These are phyloP conservation scores for Ceramica pisi DNA, from an alignment of 2,888 invertebrate genomes.

Conservation along the genomic window DNA sequence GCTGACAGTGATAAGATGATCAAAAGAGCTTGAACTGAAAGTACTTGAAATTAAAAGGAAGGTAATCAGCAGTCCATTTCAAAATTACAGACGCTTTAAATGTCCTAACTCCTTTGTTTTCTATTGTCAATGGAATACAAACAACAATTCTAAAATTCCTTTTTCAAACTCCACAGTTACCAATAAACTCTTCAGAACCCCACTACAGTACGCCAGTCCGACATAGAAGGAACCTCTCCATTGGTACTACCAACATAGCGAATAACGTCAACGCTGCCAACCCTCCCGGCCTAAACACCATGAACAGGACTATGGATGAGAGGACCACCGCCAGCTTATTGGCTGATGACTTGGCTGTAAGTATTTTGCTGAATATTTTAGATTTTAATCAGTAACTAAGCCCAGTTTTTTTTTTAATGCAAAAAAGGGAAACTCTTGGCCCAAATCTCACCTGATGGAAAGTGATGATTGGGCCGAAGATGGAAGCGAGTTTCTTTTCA, in stretches of 20 bases:
- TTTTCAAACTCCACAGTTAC: conserved; percentile 68
- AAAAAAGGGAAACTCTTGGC: no score
- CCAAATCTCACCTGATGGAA: no score
- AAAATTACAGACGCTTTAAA: conserved; percentile 3
- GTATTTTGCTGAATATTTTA: conserved; percentile 58
- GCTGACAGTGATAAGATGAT: no score
- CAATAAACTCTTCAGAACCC: conserved; percentile 83
- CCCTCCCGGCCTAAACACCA: conserved; percentile 80
- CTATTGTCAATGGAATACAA: neutral
- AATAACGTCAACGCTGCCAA: conserved; percentile 78
- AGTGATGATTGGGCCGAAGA: no score
- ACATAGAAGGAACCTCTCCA: conserved; percentile 87
- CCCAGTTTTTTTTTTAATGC: no score
- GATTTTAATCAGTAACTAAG: no score
- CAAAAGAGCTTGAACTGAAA: no score
- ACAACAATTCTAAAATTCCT: neutral
- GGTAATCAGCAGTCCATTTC: no score
- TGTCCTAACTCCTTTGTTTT: neutral
- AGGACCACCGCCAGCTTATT: conserved; percentile 90
- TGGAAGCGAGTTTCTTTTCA: no score
- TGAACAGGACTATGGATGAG: conserved; percentile 92
- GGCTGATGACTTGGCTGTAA: conserved; percentile 91
- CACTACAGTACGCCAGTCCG: conserved; percentile 89
- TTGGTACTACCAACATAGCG: conserved; percentile 86
- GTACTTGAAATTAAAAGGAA: no score